Base-by-base conservation (phyloP, 1,140 invertebrate genomes). In the Cyclargus thomasi region DNA sequence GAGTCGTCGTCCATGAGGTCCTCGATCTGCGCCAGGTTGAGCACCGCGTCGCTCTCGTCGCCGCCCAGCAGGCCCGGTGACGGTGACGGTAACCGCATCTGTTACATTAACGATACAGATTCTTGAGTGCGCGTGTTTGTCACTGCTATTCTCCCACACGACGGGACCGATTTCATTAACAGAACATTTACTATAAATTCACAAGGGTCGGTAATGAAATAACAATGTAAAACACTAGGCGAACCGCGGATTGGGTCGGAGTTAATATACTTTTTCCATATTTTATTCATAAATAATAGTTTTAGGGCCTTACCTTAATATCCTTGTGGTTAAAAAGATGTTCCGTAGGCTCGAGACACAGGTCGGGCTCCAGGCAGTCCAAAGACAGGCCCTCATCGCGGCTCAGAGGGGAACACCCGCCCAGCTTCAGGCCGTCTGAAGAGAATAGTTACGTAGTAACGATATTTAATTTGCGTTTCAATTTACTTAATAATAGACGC, bases 1-100 rank as follows among this genome's bases (percentile, higher is more conserved):
- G 94, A 93, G 76, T 97, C 96, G 75, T 97, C 95, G 74, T 96
- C 95, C 95, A 96, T 96, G 65, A 96, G 90, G 85, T 96, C 95
- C 73, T 95, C 95, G 69, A 96, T 93, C 70, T 95, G 94, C 69
- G 94, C 93, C 70, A 95, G 91, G 75, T 92, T 94, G 64, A 95
- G 85, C 55, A 85, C 81, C 0, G 79, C 82, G 17, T 77, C 80
- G 23, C 74, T 75, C 11, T 83, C 82, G 55, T 81, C 85, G 0
- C 71, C 70, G 21, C 79, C 75, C 65, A 91, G 79, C 53, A 90
- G 74, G 6, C 77, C 79, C 0, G 84, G 83, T 1, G 80, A 80
- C 0, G 90, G 86, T 0, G 88, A 90, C 0, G 88, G 88, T 55
- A 90, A 69, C 1, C 85, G 77, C 88, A 91, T 86, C 84, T 91